A percentile compares a stretch with the other conserved stretches of the same genome.
Evolutionary conservation across 2,888 invertebrate species (phyloP).

Genomic region (Aphidius colemani): DNA sequence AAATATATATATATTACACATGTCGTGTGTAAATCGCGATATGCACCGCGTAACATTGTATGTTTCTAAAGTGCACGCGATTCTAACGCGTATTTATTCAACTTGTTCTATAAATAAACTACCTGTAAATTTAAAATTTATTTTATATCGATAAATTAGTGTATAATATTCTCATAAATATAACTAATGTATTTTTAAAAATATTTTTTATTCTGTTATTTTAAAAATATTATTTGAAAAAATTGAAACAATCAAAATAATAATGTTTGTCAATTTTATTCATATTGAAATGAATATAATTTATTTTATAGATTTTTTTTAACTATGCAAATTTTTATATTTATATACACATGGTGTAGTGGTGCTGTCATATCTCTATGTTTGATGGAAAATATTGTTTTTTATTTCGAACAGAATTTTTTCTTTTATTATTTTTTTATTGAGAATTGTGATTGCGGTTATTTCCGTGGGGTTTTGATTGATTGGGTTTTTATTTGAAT

Average conservation of each 20-base stretch:
- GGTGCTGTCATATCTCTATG: not conserved
- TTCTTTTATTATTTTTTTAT: slow-evolving; percentile 10
- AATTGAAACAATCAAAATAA: not conserved
- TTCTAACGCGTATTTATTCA: slow-evolving; percentile 11
- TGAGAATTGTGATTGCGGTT: slow-evolving; percentile 5
- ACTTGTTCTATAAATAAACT: slow-evolving; percentile 21
- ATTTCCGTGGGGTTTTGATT: slow-evolving; percentile 17
- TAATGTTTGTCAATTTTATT: slow-evolving; percentile 8
- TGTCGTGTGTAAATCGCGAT: slow-evolving; percentile 26
- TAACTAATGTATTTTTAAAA: too few species aligned
- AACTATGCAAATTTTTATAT: slow-evolving; percentile 7
- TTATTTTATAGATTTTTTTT: not conserved
- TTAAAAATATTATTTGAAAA: not conserved
- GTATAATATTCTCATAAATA: too few species aligned
- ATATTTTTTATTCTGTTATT: too few species aligned
- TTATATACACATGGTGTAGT: too few species aligned
- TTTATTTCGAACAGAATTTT: not conserved
- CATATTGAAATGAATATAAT: not conserved
- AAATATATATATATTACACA: slow-evolving; percentile 29
- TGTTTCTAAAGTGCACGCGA: slow-evolving; percentile 13
- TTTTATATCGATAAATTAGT: too few species aligned
- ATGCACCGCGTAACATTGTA: slow-evolving; percentile 18
- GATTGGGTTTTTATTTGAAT: slow-evolving; percentile 18
- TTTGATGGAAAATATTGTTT: not conserved
- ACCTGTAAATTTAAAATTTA: too few species aligned